Base-by-base conservation (phyloP, 2,888 invertebrate genomes). In the Cheilosia pagana region DNA sequence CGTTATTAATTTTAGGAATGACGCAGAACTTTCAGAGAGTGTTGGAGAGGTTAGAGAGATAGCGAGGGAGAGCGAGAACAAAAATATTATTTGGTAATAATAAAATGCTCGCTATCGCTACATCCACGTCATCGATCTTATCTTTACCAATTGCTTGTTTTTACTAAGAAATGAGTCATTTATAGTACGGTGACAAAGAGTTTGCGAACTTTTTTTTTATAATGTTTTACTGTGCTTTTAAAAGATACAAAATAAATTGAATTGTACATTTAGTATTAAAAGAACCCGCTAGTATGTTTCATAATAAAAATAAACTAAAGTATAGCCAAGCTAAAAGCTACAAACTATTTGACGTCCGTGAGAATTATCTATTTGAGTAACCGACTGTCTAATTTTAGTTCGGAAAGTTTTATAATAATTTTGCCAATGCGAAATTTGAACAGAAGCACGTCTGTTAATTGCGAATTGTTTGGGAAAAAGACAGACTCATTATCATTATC, bases 351-450 rank as follows among this genome's bases (percentile, higher is more conserved):
- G 71, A 71, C 63, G 57, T 71, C 23, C 63, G 57, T 50, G 52
- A 78, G 70, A 65, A 71, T 62, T 21, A 48, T 70, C 39, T 77
- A 71, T 50, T 57, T 50, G 41, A 21, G 41, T 63, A 41, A 28
- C 19, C 3, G 16, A 6, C 31, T 19, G 16, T 31, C 31, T 68
- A 53, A 68, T 55, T 39, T 70, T 28, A 10, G 12, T 50, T 31
- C 31, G 19, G 39, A 43, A 62, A 14, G 19, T 52, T 35, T 50
- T 52, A 4, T 21, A 7, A 6, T 14, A 25, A 39, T 35, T 28
- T 39, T 25, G 3, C 19, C 53, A 71, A 71, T 43, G 28, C 41
- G n/a, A 41, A 21, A 16, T 62, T 35, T 45, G 31, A 57, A 43
- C 8, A 16, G 10, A 16, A 28, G 41, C n/a, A 19, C 25, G 21